phyloP scores from a whole-genome alignment of 37 sponge, comb jelly and placozoan species.

The Cliona cf. orientalis region DNA sequence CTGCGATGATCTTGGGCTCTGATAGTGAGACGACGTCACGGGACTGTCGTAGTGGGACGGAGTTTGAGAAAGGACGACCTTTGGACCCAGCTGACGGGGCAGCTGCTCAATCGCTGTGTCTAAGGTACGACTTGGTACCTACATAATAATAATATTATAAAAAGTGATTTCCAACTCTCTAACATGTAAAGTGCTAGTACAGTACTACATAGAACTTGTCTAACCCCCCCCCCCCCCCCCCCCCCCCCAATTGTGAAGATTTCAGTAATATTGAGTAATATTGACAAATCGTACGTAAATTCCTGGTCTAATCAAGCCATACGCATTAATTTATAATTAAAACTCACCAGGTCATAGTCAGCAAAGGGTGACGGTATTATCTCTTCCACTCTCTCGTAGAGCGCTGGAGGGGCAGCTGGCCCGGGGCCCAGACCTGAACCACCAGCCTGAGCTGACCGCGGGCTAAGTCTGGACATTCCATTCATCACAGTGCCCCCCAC shows the following conservation, averaged over 20 bases:
- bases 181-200: no score
- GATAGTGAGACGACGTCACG: background rate
- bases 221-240: no score
- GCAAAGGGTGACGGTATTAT: conserved; percentile 35
- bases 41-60: conserved; percentile 9
- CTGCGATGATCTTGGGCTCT: background rate
- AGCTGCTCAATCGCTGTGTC: conserved; percentile 18
- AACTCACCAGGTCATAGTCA: conserved; percentile 20
- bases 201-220: no score
- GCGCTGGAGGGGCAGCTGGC: background rate
- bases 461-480: no score
- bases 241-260: no score
- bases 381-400: conserved; percentile 28
- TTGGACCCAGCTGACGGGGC: background rate
- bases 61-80: background rate
- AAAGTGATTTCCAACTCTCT: no score
- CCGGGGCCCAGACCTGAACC: background rate
- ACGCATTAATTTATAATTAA: no score
- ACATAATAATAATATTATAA: background rate
- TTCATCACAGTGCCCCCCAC: no score
- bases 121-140: conserved; percentile 1
- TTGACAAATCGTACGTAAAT: background rate
- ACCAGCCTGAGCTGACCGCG: background rate
- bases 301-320: background rate
- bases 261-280: background rate